Base-by-base conservation (phyloP, 2,888 invertebrate species). In the Heliconius cydno region DNA sequence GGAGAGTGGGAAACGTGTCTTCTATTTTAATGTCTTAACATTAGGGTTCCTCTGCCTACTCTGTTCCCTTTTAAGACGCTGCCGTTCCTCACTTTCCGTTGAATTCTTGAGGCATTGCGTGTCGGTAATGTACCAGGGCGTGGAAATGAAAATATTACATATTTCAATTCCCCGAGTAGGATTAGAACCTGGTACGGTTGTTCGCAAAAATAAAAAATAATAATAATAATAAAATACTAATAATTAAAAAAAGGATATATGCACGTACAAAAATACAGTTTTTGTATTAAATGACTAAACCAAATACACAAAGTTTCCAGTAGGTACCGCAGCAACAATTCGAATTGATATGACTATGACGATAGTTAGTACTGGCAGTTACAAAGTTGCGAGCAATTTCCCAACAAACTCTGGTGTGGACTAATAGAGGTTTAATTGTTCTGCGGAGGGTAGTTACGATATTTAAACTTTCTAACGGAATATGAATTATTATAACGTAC, bases 341-440 rank as follows among this genome's bases (percentile, higher is more conserved):
- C 57, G 10, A 57, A 57, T n/a, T 71, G 71, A 57, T 73, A 60
- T n/a, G n/a, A 38, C 38, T 73, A 60, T 57, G n/a, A 25, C 38
- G 60, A 25, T 73, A 73, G 73, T 72, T 72, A 28, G 52, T 52
- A 22, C 52, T 72, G 7, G 57, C 22, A 30, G 57, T 73, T 60
- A 73, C 34, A 73, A 73, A 60, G 73, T 73, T 73, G 25, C 15
- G 3, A 38, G 38, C 15, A 38, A 60, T 73, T 73, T 38, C n/a
- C 73, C 34, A 15, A 41, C 73, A 73, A 73, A 73, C 60, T 73
- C n/a, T 30, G 60, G 34, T 3, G 13, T 73, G n/a, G 22, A n/a
- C 73, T 73, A 73, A 73, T 60, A 73, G 34, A 3, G 38, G 34
- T 15, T 73, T 73, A 38, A 73, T 73, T 73, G 73, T 73, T 38